Evolutionary conservation across 2,113 vertebrate genomes (phyloP), one percentile per base, ranked within the genome.

Genomic region (Oceanites oceanicus): DNA sequence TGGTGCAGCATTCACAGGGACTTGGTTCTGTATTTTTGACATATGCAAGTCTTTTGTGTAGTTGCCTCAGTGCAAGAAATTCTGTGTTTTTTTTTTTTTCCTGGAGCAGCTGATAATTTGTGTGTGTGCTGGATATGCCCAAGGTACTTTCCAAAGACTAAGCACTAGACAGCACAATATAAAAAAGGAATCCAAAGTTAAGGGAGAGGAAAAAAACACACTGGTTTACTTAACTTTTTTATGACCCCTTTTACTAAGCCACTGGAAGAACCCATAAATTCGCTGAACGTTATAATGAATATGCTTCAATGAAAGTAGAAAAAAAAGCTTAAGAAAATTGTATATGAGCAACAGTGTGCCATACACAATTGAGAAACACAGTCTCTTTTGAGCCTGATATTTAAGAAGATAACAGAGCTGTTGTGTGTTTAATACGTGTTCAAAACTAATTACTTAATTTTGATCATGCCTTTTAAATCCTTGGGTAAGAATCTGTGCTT

Each of bases 151-250:
- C 92, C 94, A 95, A 90, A 86, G 77, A 82, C 92, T 96, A 96
- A 96, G 96, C 91, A 96, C 92, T 95, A 98, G 96, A 87, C 95
- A 96, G 96, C 92, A 96, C 65, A 90, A 84, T 90, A 95, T 95
- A 95, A 96, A 92, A 97, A 97, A 94, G 74, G 76, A 97, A 97
- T 97, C 97, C 90, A 88, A 93, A 98, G 96, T 96, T 74, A 96
- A 96, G 90, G 72, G 86, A 88, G 59, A 79, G 50, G 89, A 40
- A 91, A 95, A 93, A 97, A 96, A 82, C 91, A 92, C 84, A 93
- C 93, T 92, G 82, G 97, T 97, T 95, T 95, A 97, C 93, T 94
- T 95, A 97, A 98, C 96, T 97, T 98, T 96, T 97, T 97, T 93
- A 97, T 94, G 97, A 97, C 95, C 97, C 91, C 84, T 95, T 96